phyloP scores from a whole-genome alignment of 2,113 vertebrate species.

The Cyprinodon brontotheroides region DNA sequence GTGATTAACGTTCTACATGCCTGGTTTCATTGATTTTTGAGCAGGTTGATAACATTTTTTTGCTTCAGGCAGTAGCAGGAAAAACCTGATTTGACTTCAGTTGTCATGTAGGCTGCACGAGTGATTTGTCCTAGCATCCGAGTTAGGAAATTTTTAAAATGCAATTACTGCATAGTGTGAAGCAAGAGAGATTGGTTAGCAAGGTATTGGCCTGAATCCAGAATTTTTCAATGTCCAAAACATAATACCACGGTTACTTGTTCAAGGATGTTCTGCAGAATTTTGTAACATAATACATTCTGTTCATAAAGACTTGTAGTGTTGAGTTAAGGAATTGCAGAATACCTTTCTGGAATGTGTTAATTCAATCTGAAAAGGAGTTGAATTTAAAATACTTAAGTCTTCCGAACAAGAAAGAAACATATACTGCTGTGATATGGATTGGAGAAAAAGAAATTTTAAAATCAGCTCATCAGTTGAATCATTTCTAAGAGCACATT shows the following conservation, averaged over 20 bases:
- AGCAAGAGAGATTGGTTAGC: no score
- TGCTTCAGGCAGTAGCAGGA: slow-evolving; percentile 23
- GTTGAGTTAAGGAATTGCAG: slow-evolving; percentile 12
- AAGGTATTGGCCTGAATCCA: no score
- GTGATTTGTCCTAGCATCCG: no score
- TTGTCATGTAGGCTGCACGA: no score
- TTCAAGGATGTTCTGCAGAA: slow-evolving; percentile 49
- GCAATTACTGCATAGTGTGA: slow-evolving; percentile 31
- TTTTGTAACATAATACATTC: slow-evolving; percentile 33
- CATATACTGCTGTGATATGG: neutral
- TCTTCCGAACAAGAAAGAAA: neutral
- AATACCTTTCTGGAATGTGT: slow-evolving; percentile 13
- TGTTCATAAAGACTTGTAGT: slow-evolving; percentile 17
- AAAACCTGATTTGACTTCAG: slow-evolving; percentile 40
- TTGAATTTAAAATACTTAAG: neutral
- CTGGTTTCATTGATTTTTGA: no score
- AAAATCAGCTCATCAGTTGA: neutral
- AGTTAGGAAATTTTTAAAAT: slow-evolving; percentile 53
- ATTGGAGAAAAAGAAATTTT: neutral
- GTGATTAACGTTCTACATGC: slow-evolving; percentile 3
- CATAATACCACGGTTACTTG: slow-evolving; percentile 7
- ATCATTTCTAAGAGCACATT: neutral
- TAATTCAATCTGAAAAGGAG: slow-evolving; percentile 6
- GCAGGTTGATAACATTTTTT: slow-evolving; percentile 26
- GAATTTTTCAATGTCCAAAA: slow-evolving; percentile 7